These are phyloP conservation scores for Notolabrus celidotus DNA, from an alignment of 2,797 vertebrate species.

Conservation along the genomic window DNA sequence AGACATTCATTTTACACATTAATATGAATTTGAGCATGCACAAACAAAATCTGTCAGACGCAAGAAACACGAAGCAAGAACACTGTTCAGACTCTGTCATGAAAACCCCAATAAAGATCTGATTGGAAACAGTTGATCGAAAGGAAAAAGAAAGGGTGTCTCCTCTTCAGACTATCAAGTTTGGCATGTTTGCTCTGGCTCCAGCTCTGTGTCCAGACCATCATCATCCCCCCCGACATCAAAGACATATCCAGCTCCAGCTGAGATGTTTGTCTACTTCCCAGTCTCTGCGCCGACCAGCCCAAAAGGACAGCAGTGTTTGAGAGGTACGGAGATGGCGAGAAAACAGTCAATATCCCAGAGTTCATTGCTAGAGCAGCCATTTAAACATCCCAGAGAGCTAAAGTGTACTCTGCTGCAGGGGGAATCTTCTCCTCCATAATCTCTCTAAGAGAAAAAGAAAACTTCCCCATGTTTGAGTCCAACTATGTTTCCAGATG, in stretches of 20 bases:
- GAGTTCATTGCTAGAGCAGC: constrained; percentile 86
- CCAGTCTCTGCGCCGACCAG: constrained; percentile 85
- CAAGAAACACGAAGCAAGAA: constrained; percentile 34
- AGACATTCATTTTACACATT: too few species aligned
- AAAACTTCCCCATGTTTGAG: constrained; percentile 92
- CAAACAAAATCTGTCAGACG: too few species aligned
- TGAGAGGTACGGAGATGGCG: too few species aligned
- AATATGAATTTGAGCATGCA: too few species aligned
- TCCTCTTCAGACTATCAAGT: constrained; percentile 78
- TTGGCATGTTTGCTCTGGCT: constrained; percentile 88
- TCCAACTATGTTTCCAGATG: constrained; percentile 98
- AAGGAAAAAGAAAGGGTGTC: constrained; percentile 50
- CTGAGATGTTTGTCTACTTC: constrained; percentile 87
- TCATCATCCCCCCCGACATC: constrained; percentile 85
- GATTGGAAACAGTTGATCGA: constrained; percentile 72
- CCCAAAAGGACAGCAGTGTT: constrained; percentile 80
- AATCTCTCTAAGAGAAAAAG: constrained; percentile 87
- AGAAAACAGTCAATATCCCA: constrained; percentile 84
- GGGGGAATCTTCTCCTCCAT: constrained; percentile 75
- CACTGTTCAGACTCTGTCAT: constrained; percentile 33
- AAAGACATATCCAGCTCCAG: constrained; percentile 84
- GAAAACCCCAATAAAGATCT: constrained; percentile 61
- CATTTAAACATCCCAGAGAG: constrained; percentile 79
- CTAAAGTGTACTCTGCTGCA: constrained; percentile 59
- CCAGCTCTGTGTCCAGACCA: constrained; percentile 74